Evolutionary conservation across 2,888 invertebrate genomes (phyloP).

Genomic region (Xestia xanthographa): DNA sequence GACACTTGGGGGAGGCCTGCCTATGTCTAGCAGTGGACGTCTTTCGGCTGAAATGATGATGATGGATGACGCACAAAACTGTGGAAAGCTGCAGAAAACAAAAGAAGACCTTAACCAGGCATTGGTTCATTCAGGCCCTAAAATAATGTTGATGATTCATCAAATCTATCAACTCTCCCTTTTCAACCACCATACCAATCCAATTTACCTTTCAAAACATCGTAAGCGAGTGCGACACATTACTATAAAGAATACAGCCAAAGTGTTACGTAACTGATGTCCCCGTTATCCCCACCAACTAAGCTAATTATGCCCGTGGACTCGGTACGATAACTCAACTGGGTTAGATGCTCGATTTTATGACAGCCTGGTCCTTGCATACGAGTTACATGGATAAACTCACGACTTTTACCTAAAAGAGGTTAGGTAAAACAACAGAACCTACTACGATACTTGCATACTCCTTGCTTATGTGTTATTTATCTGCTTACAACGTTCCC

Average conservation of each 20-base stretch:
- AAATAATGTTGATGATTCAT: background rate
- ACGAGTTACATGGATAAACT: background rate
- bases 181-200: background rate
- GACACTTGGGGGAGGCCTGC: no score
- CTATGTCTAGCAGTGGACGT: no score
- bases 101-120: background rate
- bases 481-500: background rate
- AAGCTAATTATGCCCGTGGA: constrained; percentile 54
- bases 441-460: no score
- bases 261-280: constrained; percentile 47
- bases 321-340: constrained; percentile 45
- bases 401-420: background rate
- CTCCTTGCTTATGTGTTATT: background rate
- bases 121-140: background rate
- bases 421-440: no score
- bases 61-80: background rate
- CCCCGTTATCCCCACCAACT: constrained; percentile 49
- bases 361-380: constrained; percentile 18
- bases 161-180: background rate
- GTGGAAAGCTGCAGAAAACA: background rate
- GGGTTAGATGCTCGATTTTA: constrained; percentile 35
- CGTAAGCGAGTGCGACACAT: constrained; percentile 20
- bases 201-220: constrained; percentile 19
- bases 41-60: no score
- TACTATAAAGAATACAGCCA: constrained; percentile 45